phyloP scores from a whole-genome alignment of 2,888 invertebrate species.

The Odontothrips loti region DNA sequence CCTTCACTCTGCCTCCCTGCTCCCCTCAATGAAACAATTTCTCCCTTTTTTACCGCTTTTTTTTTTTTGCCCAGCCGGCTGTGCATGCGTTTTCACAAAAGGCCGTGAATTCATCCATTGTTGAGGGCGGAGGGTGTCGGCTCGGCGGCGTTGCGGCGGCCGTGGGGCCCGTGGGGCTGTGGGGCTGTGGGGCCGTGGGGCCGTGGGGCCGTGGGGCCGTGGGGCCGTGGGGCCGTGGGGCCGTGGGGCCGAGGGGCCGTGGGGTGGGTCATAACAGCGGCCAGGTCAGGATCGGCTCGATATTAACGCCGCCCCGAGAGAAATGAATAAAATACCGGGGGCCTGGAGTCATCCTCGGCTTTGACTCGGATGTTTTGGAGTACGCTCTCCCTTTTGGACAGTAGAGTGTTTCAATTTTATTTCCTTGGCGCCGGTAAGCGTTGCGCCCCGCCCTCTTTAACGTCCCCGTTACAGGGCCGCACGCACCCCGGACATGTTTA shows the following conservation, averaged over 20 bases:
- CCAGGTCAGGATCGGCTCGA: not conserved
- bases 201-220: not conserved
- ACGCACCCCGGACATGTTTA: too few relatives aligned
- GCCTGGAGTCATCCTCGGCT: too few relatives aligned
- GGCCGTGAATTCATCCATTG: constrained; percentile 18
- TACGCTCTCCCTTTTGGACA: too few relatives aligned
- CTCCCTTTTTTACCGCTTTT: not conserved
- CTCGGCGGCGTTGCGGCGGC: not conserved
- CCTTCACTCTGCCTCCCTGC: not conserved
- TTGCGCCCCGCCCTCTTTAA: too few relatives aligned
- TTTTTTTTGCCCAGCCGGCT: too few relatives aligned
- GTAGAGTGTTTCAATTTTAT: too few relatives aligned
- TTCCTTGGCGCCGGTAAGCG: too few relatives aligned
- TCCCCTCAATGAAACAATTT: constrained; percentile 17
- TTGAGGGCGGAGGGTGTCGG: not conserved
- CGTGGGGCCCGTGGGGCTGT: too few relatives aligned
- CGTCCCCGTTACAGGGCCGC: too few relatives aligned
- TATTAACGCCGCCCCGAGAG: too few relatives aligned
- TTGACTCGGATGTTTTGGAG: too few relatives aligned
- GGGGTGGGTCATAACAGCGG: not conserved
- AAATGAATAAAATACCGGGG: too few relatives aligned
- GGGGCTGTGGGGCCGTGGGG: not conserved
- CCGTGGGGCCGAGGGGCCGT: not conserved
- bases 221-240: not conserved
- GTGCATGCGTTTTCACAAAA: not conserved